Evolutionary conservation across 2,797 vertebrate genomes (phyloP).

Genomic region (Myoxocephalus aenaeus): DNA sequence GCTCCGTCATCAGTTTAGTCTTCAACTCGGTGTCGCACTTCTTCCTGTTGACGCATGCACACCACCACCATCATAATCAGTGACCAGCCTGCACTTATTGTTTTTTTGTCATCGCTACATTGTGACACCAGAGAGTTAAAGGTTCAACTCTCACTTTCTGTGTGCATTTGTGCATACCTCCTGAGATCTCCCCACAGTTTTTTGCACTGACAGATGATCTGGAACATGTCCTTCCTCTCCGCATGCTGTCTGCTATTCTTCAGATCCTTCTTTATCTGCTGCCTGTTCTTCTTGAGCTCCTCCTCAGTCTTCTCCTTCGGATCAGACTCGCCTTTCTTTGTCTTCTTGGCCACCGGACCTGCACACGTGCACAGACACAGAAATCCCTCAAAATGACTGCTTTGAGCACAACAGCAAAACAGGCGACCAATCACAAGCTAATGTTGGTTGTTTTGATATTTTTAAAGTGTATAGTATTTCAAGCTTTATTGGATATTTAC

Average conservation of each 20-base stretch:
- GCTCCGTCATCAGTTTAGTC: conserved; percentile 87
- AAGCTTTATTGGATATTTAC: neutral
- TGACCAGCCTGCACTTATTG: too few species aligned
- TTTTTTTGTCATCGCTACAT: neutral
- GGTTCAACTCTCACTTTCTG: neutral
- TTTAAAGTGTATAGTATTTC: too few species aligned
- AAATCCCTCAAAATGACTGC: neutral
- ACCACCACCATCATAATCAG: neutral
- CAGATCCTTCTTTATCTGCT: conserved; percentile 89
- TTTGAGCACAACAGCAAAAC: neutral
- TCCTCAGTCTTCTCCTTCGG: conserved; percentile 85
- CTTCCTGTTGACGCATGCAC: conserved; percentile 83
- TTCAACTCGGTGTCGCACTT: conserved; percentile 87
- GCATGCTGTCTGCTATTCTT: conserved; percentile 84
- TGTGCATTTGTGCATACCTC: conserved; percentile 52
- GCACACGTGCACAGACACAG: neutral
- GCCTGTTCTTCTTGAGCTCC: conserved; percentile 87
- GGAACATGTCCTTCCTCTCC: conserved; percentile 78
- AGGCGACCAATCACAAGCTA: neutral
- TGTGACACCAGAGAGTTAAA: neutral
- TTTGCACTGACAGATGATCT: conserved; percentile 70
- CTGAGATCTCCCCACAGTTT: conserved; percentile 74
- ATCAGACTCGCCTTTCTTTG: conserved; percentile 85
- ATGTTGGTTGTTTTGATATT: neutral
- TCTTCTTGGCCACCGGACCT: conserved; percentile 84